Conservation (phyloP, 2,113 vertebrate genomes). For the Callospermophilus lateralis region DNA sequence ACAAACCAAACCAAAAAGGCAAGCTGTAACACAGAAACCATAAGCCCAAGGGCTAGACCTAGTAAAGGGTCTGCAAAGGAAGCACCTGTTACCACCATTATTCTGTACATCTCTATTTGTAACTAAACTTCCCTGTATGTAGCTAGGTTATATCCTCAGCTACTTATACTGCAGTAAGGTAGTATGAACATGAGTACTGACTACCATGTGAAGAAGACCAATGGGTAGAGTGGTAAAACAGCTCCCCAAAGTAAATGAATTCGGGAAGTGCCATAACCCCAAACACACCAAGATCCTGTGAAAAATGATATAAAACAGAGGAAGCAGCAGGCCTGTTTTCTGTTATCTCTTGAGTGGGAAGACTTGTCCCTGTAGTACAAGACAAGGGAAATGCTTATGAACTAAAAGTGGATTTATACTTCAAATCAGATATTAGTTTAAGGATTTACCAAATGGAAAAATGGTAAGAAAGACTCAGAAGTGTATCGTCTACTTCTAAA, state of each 20-base stretch:
- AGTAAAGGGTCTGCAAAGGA: constrained; percentile 25
- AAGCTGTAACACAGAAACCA: background rate
- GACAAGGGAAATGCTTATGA: constrained; percentile 10
- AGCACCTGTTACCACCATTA: background rate
- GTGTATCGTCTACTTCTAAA: background rate
- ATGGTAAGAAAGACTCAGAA: background rate
- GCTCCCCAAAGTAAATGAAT: background rate
- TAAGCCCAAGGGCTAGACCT: background rate
- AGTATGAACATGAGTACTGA: background rate
- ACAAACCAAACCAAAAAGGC: background rate
- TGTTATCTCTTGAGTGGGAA: constrained; percentile 1
- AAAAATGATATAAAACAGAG: background rate
- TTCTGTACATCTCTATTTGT: background rate
- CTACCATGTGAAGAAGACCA: background rate
- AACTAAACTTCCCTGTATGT: background rate
- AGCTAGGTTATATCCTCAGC: background rate
- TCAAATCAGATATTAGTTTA: constrained; percentile 13
- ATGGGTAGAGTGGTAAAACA: background rate
- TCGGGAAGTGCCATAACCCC: background rate
- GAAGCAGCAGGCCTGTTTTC: background rate
- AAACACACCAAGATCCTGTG: background rate
- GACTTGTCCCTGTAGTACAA: constrained; percentile 18
- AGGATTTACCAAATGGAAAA: constrained; percentile 35
- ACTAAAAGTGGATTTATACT: constrained; percentile 42
- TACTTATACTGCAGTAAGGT: background rate